phyloP scores from a whole-genome alignment of 2,113 vertebrate genomes.

The Athene noctua region DNA sequence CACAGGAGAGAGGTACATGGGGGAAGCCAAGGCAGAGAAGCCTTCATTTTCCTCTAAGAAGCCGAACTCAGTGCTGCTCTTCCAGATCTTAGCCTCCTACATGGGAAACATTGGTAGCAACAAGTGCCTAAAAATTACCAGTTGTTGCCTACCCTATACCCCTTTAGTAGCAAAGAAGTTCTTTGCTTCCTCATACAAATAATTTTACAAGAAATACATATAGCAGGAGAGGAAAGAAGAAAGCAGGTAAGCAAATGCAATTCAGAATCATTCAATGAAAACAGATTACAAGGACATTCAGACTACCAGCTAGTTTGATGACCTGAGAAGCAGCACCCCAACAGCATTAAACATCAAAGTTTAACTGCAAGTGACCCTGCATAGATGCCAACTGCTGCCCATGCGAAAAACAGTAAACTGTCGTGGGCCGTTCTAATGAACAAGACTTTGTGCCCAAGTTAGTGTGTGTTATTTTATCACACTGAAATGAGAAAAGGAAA shows the following conservation, averaged over 20 bases:
- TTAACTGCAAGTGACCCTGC: neutral
- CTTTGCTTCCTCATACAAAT: neutral
- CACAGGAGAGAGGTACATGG: neutral
- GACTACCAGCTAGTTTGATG: neutral
- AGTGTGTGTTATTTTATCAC: neutral
- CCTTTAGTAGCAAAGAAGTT: neutral
- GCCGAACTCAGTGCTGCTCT: neutral
- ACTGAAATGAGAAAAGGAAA: neutral
- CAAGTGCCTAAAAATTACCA: neutral
- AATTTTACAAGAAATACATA: neutral
- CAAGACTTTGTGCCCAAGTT: neutral
- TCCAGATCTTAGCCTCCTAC: neutral
- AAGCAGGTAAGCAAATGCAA: neutral
- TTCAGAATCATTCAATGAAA: neutral
- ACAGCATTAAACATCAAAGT: neutral
- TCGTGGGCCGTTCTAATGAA: neutral
- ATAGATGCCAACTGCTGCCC: neutral
- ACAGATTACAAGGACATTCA: neutral
- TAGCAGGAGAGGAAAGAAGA: neutral
- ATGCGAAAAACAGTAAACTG: neutral
- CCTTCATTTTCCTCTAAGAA: neutral
- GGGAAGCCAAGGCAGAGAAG: neutral
- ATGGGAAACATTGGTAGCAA: accelerated
- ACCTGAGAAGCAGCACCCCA: neutral
- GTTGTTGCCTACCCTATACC: neutral